Conservation (phyloP, 2,888 invertebrate genomes). For the Sphaerophoria taeniata region DNA sequence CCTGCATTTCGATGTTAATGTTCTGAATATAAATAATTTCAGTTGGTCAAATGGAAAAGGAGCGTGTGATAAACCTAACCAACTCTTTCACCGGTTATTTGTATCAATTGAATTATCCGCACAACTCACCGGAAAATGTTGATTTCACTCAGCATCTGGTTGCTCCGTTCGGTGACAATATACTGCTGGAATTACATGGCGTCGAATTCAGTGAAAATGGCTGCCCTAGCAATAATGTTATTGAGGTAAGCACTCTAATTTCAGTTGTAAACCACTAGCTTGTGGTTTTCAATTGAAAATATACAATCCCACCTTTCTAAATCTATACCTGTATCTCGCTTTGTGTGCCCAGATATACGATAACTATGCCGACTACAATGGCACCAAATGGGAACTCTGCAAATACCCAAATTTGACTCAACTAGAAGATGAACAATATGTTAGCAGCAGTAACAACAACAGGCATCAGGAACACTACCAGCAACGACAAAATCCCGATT, state of each 20-base stretch:
- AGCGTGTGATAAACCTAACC: constrained; percentile 83
- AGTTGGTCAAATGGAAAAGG: constrained; percentile 81
- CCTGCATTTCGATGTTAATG: neutral
- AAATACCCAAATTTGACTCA: constrained; percentile 78
- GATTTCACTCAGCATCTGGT: constrained; percentile 85
- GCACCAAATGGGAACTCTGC: constrained; percentile 88
- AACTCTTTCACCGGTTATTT: constrained; percentile 83
- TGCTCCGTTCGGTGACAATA: constrained; percentile 84
- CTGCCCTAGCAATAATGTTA: constrained; percentile 84
- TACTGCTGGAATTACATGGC: constrained; percentile 84
- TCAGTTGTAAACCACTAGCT: constrained; percentile 26
- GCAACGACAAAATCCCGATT: constrained; percentile 85
- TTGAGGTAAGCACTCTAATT: constrained; percentile 82
- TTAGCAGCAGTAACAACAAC: constrained; percentile 37
- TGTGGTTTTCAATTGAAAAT: constrained; percentile 54
- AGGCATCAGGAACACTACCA: constrained; percentile 80
- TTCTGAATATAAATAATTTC: constrained; percentile 47
- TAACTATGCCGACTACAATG: constrained; percentile 88
- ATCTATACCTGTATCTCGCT: neutral
- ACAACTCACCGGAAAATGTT: constrained; percentile 83
- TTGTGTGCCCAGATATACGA: constrained; percentile 84
- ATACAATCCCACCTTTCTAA: neutral
- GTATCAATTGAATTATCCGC: constrained; percentile 85
- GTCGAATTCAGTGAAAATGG: constrained; percentile 83
- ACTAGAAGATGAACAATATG: constrained; percentile 60